Conservation (phyloP, 2,888 invertebrate species). For the Spisula subtruncata region DNA sequence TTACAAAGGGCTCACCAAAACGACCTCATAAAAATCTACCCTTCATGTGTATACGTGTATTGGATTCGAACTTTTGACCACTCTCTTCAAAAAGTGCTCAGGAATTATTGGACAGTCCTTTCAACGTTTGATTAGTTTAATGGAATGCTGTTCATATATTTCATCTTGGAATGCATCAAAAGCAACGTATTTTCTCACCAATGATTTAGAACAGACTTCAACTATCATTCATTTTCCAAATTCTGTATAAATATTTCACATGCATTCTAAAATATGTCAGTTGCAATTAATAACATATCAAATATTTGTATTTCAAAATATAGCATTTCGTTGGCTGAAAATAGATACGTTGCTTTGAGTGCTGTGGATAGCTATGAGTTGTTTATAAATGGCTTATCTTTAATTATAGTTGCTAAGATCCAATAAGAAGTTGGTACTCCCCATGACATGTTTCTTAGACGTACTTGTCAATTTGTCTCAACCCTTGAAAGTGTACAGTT, state of each 20-base stretch:
- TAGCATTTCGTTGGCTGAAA: not conserved
- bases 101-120: too few relatives aligned
- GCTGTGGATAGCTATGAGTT: not conserved
- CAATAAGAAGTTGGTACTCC: not conserved
- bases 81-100: too few relatives aligned
- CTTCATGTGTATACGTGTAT: too few relatives aligned
- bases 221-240: not conserved
- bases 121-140: not conserved
- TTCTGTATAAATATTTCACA: not conserved
- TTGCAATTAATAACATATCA: constrained; percentile 11
- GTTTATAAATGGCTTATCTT: not conserved
- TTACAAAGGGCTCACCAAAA: too few relatives aligned
- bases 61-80: too few relatives aligned
- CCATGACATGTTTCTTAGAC: too few relatives aligned
- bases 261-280: not conserved
- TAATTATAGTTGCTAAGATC: not conserved
- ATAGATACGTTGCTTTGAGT: not conserved
- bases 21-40: too few relatives aligned
- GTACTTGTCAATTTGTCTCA: too few relatives aligned
- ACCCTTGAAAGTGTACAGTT: too few relatives aligned
- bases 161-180: constrained; percentile 8
- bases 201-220: not conserved
- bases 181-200: not conserved
- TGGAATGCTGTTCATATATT: not conserved
- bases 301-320: not conserved